Evolutionary conservation across 1,140 invertebrate genomes (phyloP), one percentile per base, ranked within the genome.

Genomic region (Charaxes varanes): DNA sequence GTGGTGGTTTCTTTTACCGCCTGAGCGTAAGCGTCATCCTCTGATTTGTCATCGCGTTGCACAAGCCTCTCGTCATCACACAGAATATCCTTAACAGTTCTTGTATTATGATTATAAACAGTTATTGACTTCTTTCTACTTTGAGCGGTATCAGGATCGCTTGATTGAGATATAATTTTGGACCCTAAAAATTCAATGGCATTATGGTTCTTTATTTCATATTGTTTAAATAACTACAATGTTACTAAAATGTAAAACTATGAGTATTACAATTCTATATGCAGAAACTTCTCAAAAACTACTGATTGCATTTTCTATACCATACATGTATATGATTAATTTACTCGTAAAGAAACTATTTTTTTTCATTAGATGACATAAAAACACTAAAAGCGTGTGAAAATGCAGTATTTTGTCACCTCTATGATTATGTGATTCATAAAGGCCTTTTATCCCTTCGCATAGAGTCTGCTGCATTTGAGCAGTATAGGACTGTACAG

Each of bases 11-110:
- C 78, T 47, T 58, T 76, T 22, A 66, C 41, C 4, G 79, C 82
- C 38, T 71, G 62, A 2, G 64, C 49, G 38, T 78, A 85, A 3
- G 82, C 82, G 58, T 85, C 70, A n/a, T 76, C 70, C 11, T 64
- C 61, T 13, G 28, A 36, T 19, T 55, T 59, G 3, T 24, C 1
- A 10, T 79, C 66, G 13, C 65, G 58, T 3, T 64, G 35, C 4
- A 85, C 79, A 19, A 72, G 11, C 6, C 38, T 42, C 3, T 65
- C 46, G 22, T 61, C 53, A 27, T 38, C 46, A 38, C 28, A 53
- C 10, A 61, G 51, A 4, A 78, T 17, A 21, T 68, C 48, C 37
- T 59, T 50, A 7, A 45, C 53, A 30, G 80, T 64, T 40, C 70
- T 65, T 8, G 78, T 80, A n/a, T 53, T 57, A 43, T 82, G 78